phyloP scores from a whole-genome alignment of 2,113 vertebrate genomes.

The Erinaceus europaeus region DNA sequence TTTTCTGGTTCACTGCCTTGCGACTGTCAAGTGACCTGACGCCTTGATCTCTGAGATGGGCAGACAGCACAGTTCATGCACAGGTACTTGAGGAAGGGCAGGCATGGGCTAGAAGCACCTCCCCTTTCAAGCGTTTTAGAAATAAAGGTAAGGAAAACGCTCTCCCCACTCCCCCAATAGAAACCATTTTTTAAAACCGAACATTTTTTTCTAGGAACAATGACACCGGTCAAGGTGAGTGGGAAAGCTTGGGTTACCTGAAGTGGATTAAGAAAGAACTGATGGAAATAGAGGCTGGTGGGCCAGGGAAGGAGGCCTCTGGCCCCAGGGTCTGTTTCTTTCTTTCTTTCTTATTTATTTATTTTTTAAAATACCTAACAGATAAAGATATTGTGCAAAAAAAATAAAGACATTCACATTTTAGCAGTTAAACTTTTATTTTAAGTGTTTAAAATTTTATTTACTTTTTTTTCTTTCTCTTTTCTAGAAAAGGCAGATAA shows the following conservation, averaged over 20 bases:
- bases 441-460: constrained; percentile 86
- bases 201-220: constrained; percentile 77
- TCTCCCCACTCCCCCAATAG: constrained; percentile 1
- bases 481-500: constrained; percentile 87
- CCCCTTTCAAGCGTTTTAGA: constrained; percentile 76
- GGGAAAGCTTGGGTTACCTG: constrained; percentile 83
- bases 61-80: constrained; percentile 71
- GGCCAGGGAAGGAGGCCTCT: constrained; percentile 12
- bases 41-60: constrained; percentile 53
- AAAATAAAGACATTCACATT: constrained; percentile 91
- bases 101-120: constrained; percentile 72
- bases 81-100: constrained; percentile 66
- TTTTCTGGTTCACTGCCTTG: neutral
- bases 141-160: constrained; percentile 75
- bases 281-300: constrained; percentile 71
- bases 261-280: constrained; percentile 77
- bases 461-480: constrained; percentile 78
- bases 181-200: constrained; percentile 62
- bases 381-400: constrained; percentile 87
- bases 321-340: constrained; percentile 72
- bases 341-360: no score
- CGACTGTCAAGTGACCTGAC: neutral
- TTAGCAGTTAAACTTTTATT: constrained; percentile 88
- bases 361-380: constrained; percentile 82
- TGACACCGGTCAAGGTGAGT: constrained; percentile 76